Evolutionary conservation across 2,888 invertebrate species (phyloP), one percentile per base, ranked within the genome.

Genomic region (Himalopsyche japonica): DNA sequence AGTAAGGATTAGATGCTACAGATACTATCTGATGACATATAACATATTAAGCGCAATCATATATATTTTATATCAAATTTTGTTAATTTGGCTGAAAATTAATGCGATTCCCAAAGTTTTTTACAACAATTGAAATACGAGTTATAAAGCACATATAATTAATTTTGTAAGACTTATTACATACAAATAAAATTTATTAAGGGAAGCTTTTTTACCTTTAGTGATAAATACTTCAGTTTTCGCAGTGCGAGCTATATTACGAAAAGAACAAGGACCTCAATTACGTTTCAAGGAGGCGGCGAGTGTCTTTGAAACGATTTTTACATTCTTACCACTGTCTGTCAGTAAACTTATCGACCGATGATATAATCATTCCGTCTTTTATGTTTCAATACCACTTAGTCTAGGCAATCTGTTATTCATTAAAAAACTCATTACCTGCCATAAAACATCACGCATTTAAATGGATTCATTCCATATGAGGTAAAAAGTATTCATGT

Each of bases 241-340:
- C 27, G 27, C 15, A 2, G 10, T 0, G 1, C 20, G 70, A 70
- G 70, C 70, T 70, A 27, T 30, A 70, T 15, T 30, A 70, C 12
- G 70, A 27, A 70, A 70, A 70, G 70, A 70, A 70, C 70, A 70
- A 70, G 70, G 70, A 70, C 70, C 70, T 70, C 70, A 70, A 70
- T 70, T 70, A 70, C 70, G 70, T 70, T 70, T 70, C 70, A 70
- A 70, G 70, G 70, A 70, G 70, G 70, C 70, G 70, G 70, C 70
- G 70, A 70, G 70, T 70, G 70, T 70, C 70, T 70, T 70, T 70
- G 70, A 70, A 70, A 70, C 15, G 24, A 70, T 70, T 70, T 70
- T 70, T 70, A 70, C 70, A 70, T 70, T 70, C 70, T 70, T 70
- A 70, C 70, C 43, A 43, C 43, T 12, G 70, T 27, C 70, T 70